Percentiles rank a stretch among this genome's conserved stretches.
Evolutionary conservation across 1,140 invertebrate genomes (phyloP).

Genomic region (Cotesia glomerata): DNA sequence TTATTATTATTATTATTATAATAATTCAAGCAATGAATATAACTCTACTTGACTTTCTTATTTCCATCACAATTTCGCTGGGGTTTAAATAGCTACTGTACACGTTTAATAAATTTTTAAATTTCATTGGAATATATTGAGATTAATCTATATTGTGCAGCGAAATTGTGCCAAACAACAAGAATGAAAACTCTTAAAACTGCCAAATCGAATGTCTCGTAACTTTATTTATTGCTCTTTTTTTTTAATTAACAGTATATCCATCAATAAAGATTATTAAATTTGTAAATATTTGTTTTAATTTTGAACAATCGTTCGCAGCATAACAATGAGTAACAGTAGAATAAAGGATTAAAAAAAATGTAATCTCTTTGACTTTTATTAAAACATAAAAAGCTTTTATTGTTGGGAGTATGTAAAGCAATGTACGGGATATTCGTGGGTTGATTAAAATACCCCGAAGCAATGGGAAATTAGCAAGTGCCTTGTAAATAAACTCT

Average conservation of each 20-base stretch:
- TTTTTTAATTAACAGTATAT: not conserved
- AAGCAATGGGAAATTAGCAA: not conserved
- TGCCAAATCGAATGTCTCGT: slow-evolving; percentile 30
- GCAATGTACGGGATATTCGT: slow-evolving; percentile 3
- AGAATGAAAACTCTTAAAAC: slow-evolving; percentile 18
- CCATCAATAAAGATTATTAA: no score
- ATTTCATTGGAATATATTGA: no score
- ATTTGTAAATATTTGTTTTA: no score
- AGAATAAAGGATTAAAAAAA: not conserved
- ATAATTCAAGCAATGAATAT: not conserved
- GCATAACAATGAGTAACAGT: not conserved
- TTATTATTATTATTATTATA: not conserved
- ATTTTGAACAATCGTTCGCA: no score
- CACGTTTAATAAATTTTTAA: no score
- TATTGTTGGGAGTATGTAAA: not conserved
- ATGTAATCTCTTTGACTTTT: not conserved
- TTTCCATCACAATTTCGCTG: no score
- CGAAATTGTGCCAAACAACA: slow-evolving; percentile 23
- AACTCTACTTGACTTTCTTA: no score
- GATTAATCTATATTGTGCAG: not conserved
- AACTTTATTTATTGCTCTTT: not conserved
- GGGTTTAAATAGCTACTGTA: no score
- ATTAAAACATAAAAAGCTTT: not conserved
- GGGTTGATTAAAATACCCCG: slow-evolving; percentile 7
- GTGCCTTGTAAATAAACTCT: not conserved